Conservation (phyloP, 2,113 vertebrate species). For the Monarcha castaneiventris region DNA sequence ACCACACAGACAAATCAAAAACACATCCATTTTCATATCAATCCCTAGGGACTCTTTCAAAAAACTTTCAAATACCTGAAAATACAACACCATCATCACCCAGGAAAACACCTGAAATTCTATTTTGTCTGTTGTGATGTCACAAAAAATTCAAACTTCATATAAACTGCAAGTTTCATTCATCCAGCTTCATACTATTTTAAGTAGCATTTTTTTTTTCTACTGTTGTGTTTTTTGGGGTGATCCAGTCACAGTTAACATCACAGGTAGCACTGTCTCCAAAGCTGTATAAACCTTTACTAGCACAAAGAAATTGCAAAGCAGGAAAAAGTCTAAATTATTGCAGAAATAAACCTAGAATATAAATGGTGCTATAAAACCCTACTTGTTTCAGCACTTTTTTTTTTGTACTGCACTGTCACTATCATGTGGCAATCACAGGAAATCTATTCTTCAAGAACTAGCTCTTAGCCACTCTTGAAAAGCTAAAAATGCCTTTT, state of each 20-base stretch:
- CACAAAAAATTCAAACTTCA: neutral
- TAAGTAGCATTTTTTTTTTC: neutral
- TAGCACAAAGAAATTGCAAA: constrained; percentile 33
- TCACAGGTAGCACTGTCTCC: neutral
- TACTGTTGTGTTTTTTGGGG: neutral
- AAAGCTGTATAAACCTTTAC: constrained; percentile 39
- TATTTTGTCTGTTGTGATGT: neutral
- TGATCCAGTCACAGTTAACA: neutral
- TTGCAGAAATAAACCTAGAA: constrained; percentile 55
- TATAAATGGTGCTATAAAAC: constrained; percentile 54
- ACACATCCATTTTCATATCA: neutral
- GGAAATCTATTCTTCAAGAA: constrained; percentile 44
- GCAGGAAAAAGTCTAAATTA: constrained; percentile 49
- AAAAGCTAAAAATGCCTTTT: constrained; percentile 24
- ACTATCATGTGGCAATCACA: constrained; percentile 44
- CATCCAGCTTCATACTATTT: neutral
- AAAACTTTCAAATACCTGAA: neutral
- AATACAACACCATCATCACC: neutral
- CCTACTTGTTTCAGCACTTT: constrained; percentile 49
- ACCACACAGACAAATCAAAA: neutral
- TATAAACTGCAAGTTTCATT: neutral
- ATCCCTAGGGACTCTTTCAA: neutral
- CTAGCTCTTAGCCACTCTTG: neutral
- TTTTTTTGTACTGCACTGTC: constrained; percentile 17
- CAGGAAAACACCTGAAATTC: neutral